A percentile compares a stretch with the other conserved stretches of the same genome.
Conservation (phyloP, 1,140 invertebrate genomes). For the Microplitis mediator region DNA sequence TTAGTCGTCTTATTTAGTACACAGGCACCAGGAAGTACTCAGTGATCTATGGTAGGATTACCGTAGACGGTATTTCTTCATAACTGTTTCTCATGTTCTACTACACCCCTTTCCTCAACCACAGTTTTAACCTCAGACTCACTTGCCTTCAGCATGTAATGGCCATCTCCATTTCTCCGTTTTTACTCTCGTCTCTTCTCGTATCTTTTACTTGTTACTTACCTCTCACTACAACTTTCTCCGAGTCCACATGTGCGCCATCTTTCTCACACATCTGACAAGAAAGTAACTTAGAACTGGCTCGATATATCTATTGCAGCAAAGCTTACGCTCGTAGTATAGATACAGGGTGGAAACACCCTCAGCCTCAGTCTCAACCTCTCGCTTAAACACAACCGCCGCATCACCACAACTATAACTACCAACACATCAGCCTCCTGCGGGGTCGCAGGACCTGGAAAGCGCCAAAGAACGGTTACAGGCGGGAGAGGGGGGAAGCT, state of each 20-base stretch:
- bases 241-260: not conserved
- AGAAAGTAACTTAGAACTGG: not conserved
- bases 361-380: not conserved
- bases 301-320: not conserved
- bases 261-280: not conserved
- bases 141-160: too few species aligned
- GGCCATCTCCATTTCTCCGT: not conserved
- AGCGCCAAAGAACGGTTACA: too few species aligned
- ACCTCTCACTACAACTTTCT: not conserved
- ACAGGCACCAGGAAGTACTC: constrained; percentile 8
- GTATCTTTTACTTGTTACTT: not conserved
- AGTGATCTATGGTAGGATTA: constrained; percentile 43
- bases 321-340: not conserved
- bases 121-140: not conserved
- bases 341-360: not conserved
- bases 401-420: too few species aligned
- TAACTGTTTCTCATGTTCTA: constrained; percentile 37
- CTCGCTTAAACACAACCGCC: not conserved
- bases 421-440: not conserved
- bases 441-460: constrained; percentile 5
- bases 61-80: constrained; percentile 41
- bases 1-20: not conserved
- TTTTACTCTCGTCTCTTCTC: constrained; percentile 12
- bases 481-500: constrained; percentile 44
- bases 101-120: constrained; percentile 30